These are phyloP conservation scores for pig (Sus scrofa) DNA, from an alignment of 2,113 vertebrate species.

Conservation along the genomic window DNA sequence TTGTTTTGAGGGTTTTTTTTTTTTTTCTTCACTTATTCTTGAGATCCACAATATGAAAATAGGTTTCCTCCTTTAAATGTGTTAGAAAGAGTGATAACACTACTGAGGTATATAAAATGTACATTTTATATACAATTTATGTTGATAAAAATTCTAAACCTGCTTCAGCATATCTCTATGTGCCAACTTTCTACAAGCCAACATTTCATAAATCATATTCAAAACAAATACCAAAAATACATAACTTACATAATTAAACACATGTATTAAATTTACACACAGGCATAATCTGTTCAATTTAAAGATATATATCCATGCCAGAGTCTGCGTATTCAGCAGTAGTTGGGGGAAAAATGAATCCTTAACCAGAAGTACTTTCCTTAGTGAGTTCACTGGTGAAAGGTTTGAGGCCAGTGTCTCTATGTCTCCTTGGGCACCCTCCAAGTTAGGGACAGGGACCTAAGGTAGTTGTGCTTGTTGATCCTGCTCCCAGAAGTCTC, in stretches of 20 bases:
- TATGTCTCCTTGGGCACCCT: not conserved
- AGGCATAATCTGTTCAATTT: constrained; percentile 58
- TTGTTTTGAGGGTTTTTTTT: constrained; percentile 54
- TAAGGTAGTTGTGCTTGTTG: not conserved
- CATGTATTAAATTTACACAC: constrained; percentile 72
- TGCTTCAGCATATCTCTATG: constrained; percentile 61
- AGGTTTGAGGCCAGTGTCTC: not conserved
- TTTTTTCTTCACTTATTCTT: constrained; percentile 33
- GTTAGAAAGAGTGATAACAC: constrained; percentile 64
- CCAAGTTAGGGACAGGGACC: not conserved
- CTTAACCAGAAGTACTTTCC: constrained; percentile 13
- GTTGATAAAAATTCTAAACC: constrained; percentile 76
- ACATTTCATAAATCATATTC: constrained; percentile 76
- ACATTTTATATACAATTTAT: constrained; percentile 72
- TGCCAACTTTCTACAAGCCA: constrained; percentile 72
- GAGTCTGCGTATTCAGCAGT: not conserved
- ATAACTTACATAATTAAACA: constrained; percentile 80
- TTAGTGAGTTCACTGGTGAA: constrained; percentile 29
- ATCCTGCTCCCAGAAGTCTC: not conserved
- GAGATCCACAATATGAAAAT: constrained; percentile 59
- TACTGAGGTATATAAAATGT: constrained; percentile 53
- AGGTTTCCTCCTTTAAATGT: constrained; percentile 68
- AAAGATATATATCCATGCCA: constrained; percentile 35
- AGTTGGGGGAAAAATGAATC: not conserved
- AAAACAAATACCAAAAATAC: constrained; percentile 80